Conservation (phyloP, 2,797 vertebrate genomes). For the Xenops minutus region DNA sequence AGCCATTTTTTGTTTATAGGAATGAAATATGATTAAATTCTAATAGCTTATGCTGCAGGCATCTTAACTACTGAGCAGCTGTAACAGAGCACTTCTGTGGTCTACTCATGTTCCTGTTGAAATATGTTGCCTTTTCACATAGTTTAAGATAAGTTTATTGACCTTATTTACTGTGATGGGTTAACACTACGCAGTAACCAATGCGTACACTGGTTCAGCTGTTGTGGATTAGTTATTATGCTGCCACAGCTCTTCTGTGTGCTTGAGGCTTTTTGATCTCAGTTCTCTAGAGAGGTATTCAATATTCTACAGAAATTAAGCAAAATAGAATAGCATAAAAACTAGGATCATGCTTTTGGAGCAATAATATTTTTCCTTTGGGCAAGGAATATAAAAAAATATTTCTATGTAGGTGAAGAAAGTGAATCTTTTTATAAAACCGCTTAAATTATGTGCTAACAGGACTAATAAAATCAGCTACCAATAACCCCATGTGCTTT, state of each 20-base stretch:
- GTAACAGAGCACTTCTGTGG: neutral
- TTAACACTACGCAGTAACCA: neutral
- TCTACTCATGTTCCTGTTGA: neutral
- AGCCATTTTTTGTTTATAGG: neutral
- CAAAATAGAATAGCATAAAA: conserved; percentile 11
- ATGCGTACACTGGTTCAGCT: neutral
- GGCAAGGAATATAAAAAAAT: neutral
- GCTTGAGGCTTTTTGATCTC: conserved; percentile 49
- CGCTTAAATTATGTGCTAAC: neutral
- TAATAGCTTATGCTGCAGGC: neutral
- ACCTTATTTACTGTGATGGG: neutral
- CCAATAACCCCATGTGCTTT: neutral
- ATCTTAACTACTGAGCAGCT: neutral
- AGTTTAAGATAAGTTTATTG: neutral
- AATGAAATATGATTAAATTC: neutral
- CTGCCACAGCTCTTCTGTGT: neutral
- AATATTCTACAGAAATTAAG: conserved; percentile 18
- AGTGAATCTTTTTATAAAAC: neutral
- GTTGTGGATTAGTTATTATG: neutral
- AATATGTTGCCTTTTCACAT: neutral
- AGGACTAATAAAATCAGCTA: neutral
- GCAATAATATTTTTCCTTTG: neutral
- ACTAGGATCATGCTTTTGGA: neutral
- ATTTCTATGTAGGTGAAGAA: neutral
- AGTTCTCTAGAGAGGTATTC: neutral